phyloP scores from a whole-genome alignment of 2,888 invertebrate species.

The Caenorhabditis sp. region DNA sequence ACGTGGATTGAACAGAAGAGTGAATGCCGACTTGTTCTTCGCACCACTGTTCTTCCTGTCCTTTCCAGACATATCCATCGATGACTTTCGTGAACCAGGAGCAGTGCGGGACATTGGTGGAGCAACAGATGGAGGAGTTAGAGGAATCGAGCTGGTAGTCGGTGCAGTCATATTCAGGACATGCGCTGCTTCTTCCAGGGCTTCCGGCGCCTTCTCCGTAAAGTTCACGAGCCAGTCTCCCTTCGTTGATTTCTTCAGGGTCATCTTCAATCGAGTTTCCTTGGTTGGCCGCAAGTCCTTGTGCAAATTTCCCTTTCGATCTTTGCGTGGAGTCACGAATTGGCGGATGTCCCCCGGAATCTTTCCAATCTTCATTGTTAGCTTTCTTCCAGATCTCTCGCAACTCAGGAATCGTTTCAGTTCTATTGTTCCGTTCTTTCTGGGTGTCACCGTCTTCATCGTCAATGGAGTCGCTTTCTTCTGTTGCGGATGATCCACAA shows the following conservation, averaged over 20 bases:
- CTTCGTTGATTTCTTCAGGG: not conserved
- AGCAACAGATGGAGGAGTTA: not conserved
- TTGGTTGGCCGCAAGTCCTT: conserved; percentile 18
- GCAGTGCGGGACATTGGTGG: conserved; percentile 1
- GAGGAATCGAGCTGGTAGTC: not conserved
- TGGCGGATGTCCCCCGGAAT: conserved; percentile 32
- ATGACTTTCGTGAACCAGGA: conserved; percentile 23
- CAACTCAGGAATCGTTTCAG: conserved; percentile 11
- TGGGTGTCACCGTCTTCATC: conserved; percentile 16
- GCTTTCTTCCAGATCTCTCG: conserved; percentile 18
- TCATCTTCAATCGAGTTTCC: conserved; percentile 44
- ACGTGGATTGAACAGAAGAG: conserved; percentile 44
- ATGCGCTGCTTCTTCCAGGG: not conserved
- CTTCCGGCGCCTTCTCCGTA: conserved; percentile 1
- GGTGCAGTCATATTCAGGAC: not conserved
- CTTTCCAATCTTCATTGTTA: conserved; percentile 25
- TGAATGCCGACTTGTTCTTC: conserved; percentile 22
- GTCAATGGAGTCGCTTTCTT: not conserved
- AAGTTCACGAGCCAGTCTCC: conserved; percentile 17
- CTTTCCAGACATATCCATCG: conserved; percentile 25
- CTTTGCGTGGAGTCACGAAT: conserved; percentile 37
- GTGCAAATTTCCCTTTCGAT: conserved; percentile 26
- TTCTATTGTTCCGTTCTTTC: conserved; percentile 7
- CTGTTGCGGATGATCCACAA: not conserved
- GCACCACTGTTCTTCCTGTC: conserved; percentile 8